Percentiles rank a stretch among this genome's conserved stretches.
phyloP scores from a whole-genome alignment of 30 jellyfish, hydroid and myxozoan species.

The Pseudorhiza aurosa region DNA sequence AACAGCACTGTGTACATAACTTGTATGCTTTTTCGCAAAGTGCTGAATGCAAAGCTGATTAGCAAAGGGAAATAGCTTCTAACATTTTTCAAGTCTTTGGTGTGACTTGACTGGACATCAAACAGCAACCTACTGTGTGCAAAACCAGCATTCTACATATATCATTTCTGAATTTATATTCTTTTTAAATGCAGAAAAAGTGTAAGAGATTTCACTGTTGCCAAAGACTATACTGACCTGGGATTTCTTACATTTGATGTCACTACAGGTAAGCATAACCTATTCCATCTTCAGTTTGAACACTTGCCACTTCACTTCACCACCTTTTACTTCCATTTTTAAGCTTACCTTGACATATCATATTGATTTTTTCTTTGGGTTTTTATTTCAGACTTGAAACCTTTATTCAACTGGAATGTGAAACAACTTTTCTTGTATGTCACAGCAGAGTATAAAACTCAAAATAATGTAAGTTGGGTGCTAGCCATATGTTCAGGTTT shows the following conservation, averaged over 20 bases:
- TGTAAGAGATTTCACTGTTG: constrained; percentile 91
- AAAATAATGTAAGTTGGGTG: constrained; percentile 81
- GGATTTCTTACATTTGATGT: constrained; percentile 81
- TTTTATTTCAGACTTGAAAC: constrained; percentile 63
- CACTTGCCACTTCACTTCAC: no score
- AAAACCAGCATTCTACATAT: no score
- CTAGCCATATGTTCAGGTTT: no score
- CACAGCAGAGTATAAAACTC: constrained; percentile 89
- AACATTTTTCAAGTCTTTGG: no score
- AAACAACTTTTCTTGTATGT: constrained; percentile 75
- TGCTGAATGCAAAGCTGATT: no score
- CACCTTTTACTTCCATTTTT: neutral
- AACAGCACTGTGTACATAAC: no score
- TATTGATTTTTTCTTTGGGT: neutral
- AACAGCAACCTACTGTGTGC: no score
- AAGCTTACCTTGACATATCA: neutral
- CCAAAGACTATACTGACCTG: constrained; percentile 82
- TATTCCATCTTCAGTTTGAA: no score
- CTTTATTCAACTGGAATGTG: constrained; percentile 93
- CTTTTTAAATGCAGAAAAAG: constrained; percentile 63
- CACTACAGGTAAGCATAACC: constrained; percentile 69
- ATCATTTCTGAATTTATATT: no score
- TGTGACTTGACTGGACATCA: no score
- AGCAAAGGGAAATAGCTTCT: no score
- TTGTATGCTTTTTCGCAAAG: no score